These are phyloP conservation scores for Epizoanthus fatuus DNA, from an alignment of 92 coral and sea anemone genomes.

Conservation along the genomic window DNA sequence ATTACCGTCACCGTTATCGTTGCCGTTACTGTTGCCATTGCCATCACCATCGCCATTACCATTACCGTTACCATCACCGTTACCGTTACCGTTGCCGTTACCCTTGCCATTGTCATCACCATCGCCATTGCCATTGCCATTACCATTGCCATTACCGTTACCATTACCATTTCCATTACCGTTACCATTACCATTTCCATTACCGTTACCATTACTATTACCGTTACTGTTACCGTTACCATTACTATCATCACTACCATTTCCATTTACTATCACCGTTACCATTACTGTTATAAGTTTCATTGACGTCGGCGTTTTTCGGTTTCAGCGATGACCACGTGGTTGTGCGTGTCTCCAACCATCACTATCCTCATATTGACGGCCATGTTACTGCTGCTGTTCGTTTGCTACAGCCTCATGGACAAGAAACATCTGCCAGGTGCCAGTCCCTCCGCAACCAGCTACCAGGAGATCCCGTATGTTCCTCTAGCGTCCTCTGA, in stretches of 20 bases:
- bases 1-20: neutral
- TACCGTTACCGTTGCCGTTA: neutral
- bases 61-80: neutral
- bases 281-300: neutral
- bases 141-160: neutral
- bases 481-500: conserved; percentile 61
- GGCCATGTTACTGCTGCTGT: conserved; percentile 71
- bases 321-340: conserved; percentile 88
- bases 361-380: conserved; percentile 83
- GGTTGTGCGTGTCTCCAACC: conserved; percentile 87
- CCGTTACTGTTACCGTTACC: neutral
- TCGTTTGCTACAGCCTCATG: conserved; percentile 79
- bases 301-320: neutral
- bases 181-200: neutral
- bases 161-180: neutral
- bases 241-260: neutral
- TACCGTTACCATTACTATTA: neutral
- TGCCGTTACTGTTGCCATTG: neutral
- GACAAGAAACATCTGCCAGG: conserved; percentile 81
- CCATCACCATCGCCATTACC: neutral
- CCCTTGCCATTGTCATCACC: neutral
- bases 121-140: neutral
- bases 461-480: conserved; percentile 63
- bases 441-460: conserved; percentile 39
- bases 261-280: neutral